phyloP scores from a whole-genome alignment of 1,140 invertebrate genomes.

The Drosophila equinoxialis region DNA sequence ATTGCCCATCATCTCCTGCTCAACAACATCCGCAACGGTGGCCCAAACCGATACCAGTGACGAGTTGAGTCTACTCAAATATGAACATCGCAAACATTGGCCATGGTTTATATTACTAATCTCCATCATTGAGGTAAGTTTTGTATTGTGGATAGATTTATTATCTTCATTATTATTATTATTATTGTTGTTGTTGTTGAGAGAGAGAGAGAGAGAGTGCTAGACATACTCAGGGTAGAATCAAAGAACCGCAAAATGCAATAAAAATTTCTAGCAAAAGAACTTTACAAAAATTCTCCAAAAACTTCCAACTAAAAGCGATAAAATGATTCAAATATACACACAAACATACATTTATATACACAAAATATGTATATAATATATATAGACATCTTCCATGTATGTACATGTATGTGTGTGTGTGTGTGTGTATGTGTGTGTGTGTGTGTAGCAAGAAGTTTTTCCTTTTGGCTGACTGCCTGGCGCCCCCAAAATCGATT shows the following conservation, averaged over 20 bases:
- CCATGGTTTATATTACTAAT: constrained; percentile 94
- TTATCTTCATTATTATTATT: constrained; percentile 40
- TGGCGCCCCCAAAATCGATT: constrained; percentile 82
- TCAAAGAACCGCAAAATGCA: constrained; percentile 65
- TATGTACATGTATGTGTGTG: constrained; percentile 18
- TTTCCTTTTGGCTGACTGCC: constrained; percentile 57
- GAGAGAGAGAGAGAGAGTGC: constrained; percentile 31
- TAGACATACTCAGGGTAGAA: constrained; percentile 4
- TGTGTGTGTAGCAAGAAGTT: constrained; percentile 42
- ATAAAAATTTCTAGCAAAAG: constrained; percentile 53
- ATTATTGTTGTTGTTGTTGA: constrained; percentile 31
- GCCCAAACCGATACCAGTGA: constrained; percentile 29
- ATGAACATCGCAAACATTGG: constrained; percentile 71
- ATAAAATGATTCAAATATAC: constrained; percentile 65
- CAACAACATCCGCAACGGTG: constrained; percentile 11
- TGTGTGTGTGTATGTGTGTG: constrained; percentile 24
- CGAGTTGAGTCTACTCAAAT: constrained; percentile 65
- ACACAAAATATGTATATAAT: constrained; percentile 9
- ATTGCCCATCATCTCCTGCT: constrained; percentile 23
- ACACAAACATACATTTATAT: constrained; percentile 29
- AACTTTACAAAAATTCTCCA: constrained; percentile 59
- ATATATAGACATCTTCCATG: neutral
- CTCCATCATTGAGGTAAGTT: constrained; percentile 92
- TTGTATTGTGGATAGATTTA: constrained; percentile 1
- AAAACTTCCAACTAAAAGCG: constrained; percentile 71